These are phyloP conservation scores for Labroides dimidiatus DNA, from an alignment of 2,797 vertebrate species.

Conservation along the genomic window DNA sequence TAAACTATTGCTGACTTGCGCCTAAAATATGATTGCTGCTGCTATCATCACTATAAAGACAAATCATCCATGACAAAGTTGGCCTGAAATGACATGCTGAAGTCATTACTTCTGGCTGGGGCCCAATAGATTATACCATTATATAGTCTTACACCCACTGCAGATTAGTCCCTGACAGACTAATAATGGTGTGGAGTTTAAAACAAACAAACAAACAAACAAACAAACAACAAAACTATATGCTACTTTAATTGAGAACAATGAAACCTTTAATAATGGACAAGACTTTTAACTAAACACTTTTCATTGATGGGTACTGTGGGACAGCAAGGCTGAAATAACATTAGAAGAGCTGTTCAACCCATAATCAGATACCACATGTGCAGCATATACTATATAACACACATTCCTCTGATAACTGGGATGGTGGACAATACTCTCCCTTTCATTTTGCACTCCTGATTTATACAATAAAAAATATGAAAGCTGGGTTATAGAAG, in stretches of 20 bases:
- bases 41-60: constrained; percentile 73
- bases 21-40: constrained; percentile 69
- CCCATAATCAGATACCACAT: constrained; percentile 5
- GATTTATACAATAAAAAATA: background rate
- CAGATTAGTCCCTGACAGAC: constrained; percentile 34
- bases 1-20: constrained; percentile 54
- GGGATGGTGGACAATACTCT: background rate
- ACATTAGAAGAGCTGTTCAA: constrained; percentile 23
- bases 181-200: constrained; percentile 40
- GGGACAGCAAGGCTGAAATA: constrained; percentile 28
- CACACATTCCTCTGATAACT: constrained; percentile 16
- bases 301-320: constrained; percentile 24
- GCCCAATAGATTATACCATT: constrained; percentile 62
- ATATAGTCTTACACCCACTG: constrained; percentile 49
- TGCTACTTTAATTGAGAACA: too few species aligned
- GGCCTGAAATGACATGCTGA: constrained; percentile 73
- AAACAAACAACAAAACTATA: too few species aligned
- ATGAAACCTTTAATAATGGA: constrained; percentile 50
- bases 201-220: too few species aligned
- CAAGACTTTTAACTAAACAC: constrained; percentile 28
- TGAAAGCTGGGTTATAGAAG: background rate
- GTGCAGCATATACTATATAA: background rate
- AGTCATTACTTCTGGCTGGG: constrained; percentile 74
- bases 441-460: background rate
- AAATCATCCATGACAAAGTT: constrained; percentile 78